Evolutionary conservation across 2,888 invertebrate genomes (phyloP), one percentile per base, ranked within the genome.

Genomic region (Brachycybe producta): DNA sequence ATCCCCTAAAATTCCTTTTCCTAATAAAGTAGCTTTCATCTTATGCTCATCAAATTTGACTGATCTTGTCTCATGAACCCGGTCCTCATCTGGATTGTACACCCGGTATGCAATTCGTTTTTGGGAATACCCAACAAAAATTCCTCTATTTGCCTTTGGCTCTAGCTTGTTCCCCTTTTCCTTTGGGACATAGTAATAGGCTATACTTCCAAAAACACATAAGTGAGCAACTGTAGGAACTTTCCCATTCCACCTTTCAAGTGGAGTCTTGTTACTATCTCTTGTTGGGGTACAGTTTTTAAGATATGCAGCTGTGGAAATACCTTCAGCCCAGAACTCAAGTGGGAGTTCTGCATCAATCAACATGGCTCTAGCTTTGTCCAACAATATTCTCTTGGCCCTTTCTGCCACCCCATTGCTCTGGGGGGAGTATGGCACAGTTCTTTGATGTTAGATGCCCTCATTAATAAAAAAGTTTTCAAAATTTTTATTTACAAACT

Each of bases 331-430:
- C 45, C 28, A 34, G n/a, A 28, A 27, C 11, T 50, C 28, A 8
- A 32, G 17, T 48, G 42, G 19, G 23, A 26, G 35, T 19, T 17
- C 34, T n/a, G 27, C 32, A 50, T 46, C 46, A 13, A 46, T 46
- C 5, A 46, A 24, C 35, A 46, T 34, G 21, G 46, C 24, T n/a
- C 46, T 34, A 24, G 46, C 32, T 2, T n/a, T 35, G 21, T 46
- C 46, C 17, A 46, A 13, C 21, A 46, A 13, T 8, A n/a, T 34
- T n/a, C 21, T 19, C 34, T 46, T 46, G 7, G 23, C 34, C 5
- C 46, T 15, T 21, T 46, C 46, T 1, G 30, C 46, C 1, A 46
- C 35, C 13, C 46, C 46, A n/a, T 46, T 46, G 15, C 35, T 35
- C 21, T 46, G 46, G 15, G 46, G 46, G 3, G 46, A 19, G 19